phyloP scores from a whole-genome alignment of 2,113 vertebrate species.

The Daubentonia madagascariensis region DNA sequence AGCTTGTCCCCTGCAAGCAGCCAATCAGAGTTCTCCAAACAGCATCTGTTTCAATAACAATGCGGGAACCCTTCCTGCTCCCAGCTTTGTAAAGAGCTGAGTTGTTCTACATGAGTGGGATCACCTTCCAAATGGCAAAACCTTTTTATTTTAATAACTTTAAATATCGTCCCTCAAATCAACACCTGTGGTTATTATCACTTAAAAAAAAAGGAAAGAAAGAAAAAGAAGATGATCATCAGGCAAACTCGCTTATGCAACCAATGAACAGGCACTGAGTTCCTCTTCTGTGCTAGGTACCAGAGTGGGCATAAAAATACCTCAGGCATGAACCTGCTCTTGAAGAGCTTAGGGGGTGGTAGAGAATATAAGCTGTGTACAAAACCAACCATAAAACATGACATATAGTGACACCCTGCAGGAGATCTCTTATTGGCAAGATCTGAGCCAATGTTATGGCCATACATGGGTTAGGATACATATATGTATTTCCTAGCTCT shows the following conservation, averaged over 20 bases:
- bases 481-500: neutral
- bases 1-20: slow-evolving; percentile 46
- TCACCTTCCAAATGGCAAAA: neutral
- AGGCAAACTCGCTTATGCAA: neutral
- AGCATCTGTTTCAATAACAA: slow-evolving; percentile 8
- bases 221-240: neutral
- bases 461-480: neutral
- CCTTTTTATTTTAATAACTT: neutral
- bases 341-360: neutral
- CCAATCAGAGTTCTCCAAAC: slow-evolving; percentile 27
- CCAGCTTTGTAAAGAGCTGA: neutral
- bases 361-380: neutral
- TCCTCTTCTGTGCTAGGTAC: neutral
- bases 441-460: neutral
- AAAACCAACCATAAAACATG: neutral
- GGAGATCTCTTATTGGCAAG: neutral
- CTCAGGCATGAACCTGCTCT: neutral
- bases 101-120: neutral
- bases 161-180: neutral
- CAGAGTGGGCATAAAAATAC: neutral
- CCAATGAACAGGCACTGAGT: neutral
- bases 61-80: neutral
- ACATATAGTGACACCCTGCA: neutral
- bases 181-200: neutral
- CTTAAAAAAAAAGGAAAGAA: too few species aligned